Evolutionary conservation across 2,888 invertebrate genomes (phyloP).

Genomic region (Caenorhabditis japonica): DNA sequence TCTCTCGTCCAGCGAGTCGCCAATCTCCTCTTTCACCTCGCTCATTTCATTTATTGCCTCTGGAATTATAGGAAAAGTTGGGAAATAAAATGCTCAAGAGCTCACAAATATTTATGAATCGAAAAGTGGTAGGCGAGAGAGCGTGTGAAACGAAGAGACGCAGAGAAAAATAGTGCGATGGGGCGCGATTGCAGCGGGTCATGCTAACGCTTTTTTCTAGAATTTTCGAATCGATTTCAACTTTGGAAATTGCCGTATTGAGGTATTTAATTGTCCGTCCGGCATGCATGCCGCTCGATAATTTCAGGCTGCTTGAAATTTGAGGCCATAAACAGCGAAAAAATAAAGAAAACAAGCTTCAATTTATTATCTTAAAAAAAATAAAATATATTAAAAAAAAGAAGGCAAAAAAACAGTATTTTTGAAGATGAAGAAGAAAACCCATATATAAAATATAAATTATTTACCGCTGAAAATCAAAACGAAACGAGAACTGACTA

Average conservation of each 20-base stretch:
- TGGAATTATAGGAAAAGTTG: too few species aligned
- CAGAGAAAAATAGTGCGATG: constrained; percentile 16
- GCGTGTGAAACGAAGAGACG: constrained; percentile 4
- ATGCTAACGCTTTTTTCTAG: too few species aligned
- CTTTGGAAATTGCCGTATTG: too few species aligned
- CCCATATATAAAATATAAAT: constrained; percentile 11
- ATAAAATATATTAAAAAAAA: constrained; percentile 9
- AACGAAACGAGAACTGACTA: constrained; percentile 15
- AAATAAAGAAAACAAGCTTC: background rate
- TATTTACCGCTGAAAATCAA: background rate
- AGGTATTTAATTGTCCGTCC: too few species aligned
- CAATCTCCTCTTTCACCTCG: too few species aligned
- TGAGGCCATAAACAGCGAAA: background rate
- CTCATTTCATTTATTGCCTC: background rate
- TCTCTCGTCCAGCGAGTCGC: too few species aligned
- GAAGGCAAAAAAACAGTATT: background rate
- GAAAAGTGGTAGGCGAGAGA: constrained; percentile 15
- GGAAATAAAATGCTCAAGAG: too few species aligned
- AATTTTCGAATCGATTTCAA: too few species aligned
- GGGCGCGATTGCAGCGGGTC: constrained; percentile 17
- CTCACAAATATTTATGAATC: constrained; percentile 2
- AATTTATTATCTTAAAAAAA: background rate
- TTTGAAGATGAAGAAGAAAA: too few species aligned
- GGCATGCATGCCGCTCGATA: too few species aligned
- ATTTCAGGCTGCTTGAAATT: too few species aligned